These are phyloP conservation scores for Acanthosepion esculentum DNA, from an alignment of 2,888 invertebrate genomes.

Conservation along the genomic window DNA sequence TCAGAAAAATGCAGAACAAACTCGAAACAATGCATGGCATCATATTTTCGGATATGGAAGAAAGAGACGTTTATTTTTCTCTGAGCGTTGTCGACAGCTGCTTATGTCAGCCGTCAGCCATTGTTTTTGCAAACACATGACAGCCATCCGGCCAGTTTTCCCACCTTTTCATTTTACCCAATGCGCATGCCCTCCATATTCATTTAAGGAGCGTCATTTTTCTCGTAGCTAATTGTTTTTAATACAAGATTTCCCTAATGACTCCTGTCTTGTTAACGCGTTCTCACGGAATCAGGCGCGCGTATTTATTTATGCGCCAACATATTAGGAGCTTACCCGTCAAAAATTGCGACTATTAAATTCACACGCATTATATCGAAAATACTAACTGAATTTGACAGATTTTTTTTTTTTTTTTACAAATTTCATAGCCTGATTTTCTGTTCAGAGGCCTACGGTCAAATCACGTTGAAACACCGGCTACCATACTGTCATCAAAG, in stretches of 20 bases:
- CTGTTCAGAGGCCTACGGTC: too few relatives aligned
- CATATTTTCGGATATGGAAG: not conserved
- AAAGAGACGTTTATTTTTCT: not conserved
- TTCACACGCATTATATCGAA: too few relatives aligned
- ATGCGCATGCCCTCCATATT: not conserved
- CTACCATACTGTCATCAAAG: too few relatives aligned
- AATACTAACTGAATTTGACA: too few relatives aligned
- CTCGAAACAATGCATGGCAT: not conserved
- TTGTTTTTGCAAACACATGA: not conserved
- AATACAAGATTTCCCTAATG: conserved; percentile 33
- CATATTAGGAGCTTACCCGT: not conserved
- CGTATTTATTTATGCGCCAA: not conserved
- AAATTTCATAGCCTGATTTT: too few relatives aligned
- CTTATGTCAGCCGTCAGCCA: conserved; percentile 22
- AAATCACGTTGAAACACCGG: too few relatives aligned
- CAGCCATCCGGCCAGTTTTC: not conserved
- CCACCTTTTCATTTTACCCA: not conserved
- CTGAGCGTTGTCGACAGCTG: conserved; percentile 21
- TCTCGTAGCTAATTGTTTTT: not conserved
- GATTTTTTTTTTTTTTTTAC: too few relatives aligned
- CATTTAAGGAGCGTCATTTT: not conserved
- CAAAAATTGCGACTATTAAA: not conserved
- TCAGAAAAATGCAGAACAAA: too few relatives aligned
- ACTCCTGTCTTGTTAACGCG: conserved; percentile 21
- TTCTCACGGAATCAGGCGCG: not conserved